phyloP scores from a whole-genome alignment of 2,113 vertebrate species.

The Mobula hypostoma region DNA sequence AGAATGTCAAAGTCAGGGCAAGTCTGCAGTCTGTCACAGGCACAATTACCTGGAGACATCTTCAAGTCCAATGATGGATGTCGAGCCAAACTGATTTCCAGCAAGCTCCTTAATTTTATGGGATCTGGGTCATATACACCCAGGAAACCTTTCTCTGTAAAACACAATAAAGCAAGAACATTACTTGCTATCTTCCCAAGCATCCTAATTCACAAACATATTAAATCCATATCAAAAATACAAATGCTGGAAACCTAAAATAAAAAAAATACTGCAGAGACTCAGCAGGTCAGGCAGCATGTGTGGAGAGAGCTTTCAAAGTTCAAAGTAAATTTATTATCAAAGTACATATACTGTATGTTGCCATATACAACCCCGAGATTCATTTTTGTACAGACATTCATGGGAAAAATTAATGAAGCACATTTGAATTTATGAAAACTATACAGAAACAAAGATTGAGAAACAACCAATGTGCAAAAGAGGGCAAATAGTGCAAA shows the following conservation, averaged over 20 bases:
- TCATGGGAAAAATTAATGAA: too few species aligned
- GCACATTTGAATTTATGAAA: too few species aligned
- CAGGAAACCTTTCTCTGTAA: constrained; percentile 63
- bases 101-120: constrained; percentile 48
- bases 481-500: too few species aligned
- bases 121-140: constrained; percentile 62
- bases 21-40: background rate
- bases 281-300: too few species aligned
- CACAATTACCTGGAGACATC: background rate
- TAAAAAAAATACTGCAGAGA: too few species aligned
- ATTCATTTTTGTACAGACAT: too few species aligned
- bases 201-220: background rate
- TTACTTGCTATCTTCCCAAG: background rate
- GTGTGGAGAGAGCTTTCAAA: too few species aligned
- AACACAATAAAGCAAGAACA: background rate
- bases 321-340: too few species aligned
- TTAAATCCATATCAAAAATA: background rate
- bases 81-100: background rate
- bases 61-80: background rate
- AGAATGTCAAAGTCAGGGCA: background rate
- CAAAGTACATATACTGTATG: too few species aligned
- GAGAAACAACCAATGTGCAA: too few species aligned
- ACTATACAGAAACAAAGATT: too few species aligned
- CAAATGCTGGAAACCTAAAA: background rate
- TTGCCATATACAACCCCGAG: too few species aligned